Percentiles rank a stretch among this genome's conserved stretches.
Evolutionary conservation across 2,888 invertebrate species (phyloP).

Genomic region (Chrysolina americana): DNA sequence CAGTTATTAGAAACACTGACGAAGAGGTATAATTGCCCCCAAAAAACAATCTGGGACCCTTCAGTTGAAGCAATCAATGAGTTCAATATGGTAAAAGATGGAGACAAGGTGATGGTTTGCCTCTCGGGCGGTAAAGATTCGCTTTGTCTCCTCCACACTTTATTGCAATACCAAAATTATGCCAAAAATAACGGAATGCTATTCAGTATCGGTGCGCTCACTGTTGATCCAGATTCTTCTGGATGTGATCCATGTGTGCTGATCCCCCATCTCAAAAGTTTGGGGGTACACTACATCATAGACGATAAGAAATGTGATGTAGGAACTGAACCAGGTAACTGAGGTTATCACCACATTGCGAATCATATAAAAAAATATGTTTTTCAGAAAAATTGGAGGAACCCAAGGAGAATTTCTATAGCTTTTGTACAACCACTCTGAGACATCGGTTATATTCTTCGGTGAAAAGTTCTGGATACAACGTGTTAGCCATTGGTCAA

Average conservation of each 20-base stretch:
- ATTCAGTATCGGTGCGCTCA: slow-evolving; percentile 82
- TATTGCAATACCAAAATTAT: slow-evolving; percentile 88
- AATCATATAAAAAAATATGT: slow-evolving; percentile 4
- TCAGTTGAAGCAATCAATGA: slow-evolving; percentile 87
- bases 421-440: slow-evolving; percentile 82
- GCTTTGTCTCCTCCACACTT: slow-evolving; percentile 85
- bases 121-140: slow-evolving; percentile 89
- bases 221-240: slow-evolving; percentile 80
- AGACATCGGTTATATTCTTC: slow-evolving; percentile 83
- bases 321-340: slow-evolving; percentile 56
- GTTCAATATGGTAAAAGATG: slow-evolving; percentile 86
- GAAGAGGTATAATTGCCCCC: slow-evolving; percentile 81
- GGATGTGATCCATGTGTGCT: slow-evolving; percentile 73
- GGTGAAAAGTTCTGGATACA: slow-evolving; percentile 84
- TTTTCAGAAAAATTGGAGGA: slow-evolving; percentile 72
- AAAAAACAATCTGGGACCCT: slow-evolving; percentile 87
- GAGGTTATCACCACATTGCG: background rate
- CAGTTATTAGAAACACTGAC: slow-evolving; percentile 64
- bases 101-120: slow-evolving; percentile 84
- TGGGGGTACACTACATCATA: slow-evolving; percentile 84
- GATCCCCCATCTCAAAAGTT: slow-evolving; percentile 81
- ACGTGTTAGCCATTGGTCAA: slow-evolving; percentile 90
- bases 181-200: slow-evolving; percentile 81
- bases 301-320: slow-evolving; percentile 71
- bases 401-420: slow-evolving; percentile 70